These are phyloP conservation scores for Scaptomyza montana DNA, from an alignment of 1,140 invertebrate species.

Conservation along the genomic window DNA sequence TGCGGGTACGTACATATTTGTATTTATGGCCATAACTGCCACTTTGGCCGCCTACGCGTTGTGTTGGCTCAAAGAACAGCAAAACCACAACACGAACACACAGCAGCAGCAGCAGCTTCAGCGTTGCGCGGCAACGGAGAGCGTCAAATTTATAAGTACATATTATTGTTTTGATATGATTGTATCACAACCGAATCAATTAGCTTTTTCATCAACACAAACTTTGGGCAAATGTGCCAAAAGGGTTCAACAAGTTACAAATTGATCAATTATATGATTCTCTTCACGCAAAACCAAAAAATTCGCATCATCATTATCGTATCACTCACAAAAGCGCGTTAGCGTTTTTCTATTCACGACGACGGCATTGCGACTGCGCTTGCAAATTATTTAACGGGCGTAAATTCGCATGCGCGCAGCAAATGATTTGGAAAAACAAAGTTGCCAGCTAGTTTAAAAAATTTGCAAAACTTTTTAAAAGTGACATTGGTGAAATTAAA, in stretches of 20 bases:
- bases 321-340: constrained; percentile 13
- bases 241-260: not conserved
- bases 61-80: constrained; percentile 39
- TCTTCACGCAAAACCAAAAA: constrained; percentile 15
- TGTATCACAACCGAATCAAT: constrained; percentile 16
- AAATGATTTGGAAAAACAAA: constrained; percentile 22
- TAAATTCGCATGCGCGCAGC: constrained; percentile 45
- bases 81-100: constrained; percentile 34
- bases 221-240: constrained; percentile 3
- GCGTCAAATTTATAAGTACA: constrained; percentile 14
- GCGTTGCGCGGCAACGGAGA: constrained; percentile 3
- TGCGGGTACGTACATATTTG: constrained; percentile 73
- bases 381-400: constrained; percentile 39
- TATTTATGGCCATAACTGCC: constrained; percentile 81
- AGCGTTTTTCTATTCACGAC: constrained; percentile 24
- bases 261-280: not conserved
- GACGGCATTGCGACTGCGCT: constrained; percentile 47
- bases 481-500: no score
- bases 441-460: constrained; percentile 16
- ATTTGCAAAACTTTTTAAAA: not conserved
- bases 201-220: constrained; percentile 13
- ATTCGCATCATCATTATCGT: constrained; percentile 16
- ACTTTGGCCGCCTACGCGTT: constrained; percentile 70
- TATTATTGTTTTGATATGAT: constrained; percentile 12
- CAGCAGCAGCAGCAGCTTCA: constrained; percentile 4